These are phyloP conservation scores for Aspidapion aeneum DNA, from an alignment of 2,888 invertebrate genomes.

Conservation along the genomic window DNA sequence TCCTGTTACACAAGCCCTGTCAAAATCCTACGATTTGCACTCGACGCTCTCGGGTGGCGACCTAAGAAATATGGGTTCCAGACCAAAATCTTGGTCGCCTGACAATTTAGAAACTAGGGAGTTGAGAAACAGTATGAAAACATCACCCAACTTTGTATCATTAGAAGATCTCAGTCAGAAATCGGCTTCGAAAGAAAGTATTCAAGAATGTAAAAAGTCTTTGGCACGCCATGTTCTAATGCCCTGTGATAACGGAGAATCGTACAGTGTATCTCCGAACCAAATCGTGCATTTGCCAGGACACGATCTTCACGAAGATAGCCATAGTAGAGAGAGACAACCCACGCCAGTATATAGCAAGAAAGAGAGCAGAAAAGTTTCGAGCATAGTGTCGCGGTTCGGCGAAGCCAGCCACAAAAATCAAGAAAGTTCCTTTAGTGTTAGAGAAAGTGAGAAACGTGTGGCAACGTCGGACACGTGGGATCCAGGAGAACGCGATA, in stretches of 20 bases:
- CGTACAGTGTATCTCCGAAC: constrained; percentile 88
- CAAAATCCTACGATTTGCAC: constrained; percentile 32
- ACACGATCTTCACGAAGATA: constrained; percentile 27
- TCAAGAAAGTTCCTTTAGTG: constrained; percentile 27
- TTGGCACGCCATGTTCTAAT: constrained; percentile 72
- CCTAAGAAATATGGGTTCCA: constrained; percentile 40
- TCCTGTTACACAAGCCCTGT: constrained; percentile 57
- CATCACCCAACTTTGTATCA: constrained; percentile 70
- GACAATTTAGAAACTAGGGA: constrained; percentile 59
- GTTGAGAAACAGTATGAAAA: constrained; percentile 50
- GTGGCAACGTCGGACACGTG: constrained; percentile 52
- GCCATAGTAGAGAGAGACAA: too few relatives aligned
- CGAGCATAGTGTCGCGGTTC: constrained; percentile 56
- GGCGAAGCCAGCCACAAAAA: constrained; percentile 44
- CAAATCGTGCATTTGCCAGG: constrained; percentile 78
- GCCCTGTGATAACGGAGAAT: constrained; percentile 81
- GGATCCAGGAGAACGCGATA: constrained; percentile 60
- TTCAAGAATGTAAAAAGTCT: constrained; percentile 32
- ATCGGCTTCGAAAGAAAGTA: constrained; percentile 36
- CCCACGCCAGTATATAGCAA: constrained; percentile 23
- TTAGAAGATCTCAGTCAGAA: constrained; percentile 59
- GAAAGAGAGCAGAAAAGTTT: constrained; percentile 47
- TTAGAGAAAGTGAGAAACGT: constrained; percentile 45
- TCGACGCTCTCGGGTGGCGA: constrained; percentile 40
- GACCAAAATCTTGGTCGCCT: constrained; percentile 53